These are phyloP conservation scores for Chelonus insularis DNA, from an alignment of 1,140 invertebrate genomes.

Conservation along the genomic window DNA sequence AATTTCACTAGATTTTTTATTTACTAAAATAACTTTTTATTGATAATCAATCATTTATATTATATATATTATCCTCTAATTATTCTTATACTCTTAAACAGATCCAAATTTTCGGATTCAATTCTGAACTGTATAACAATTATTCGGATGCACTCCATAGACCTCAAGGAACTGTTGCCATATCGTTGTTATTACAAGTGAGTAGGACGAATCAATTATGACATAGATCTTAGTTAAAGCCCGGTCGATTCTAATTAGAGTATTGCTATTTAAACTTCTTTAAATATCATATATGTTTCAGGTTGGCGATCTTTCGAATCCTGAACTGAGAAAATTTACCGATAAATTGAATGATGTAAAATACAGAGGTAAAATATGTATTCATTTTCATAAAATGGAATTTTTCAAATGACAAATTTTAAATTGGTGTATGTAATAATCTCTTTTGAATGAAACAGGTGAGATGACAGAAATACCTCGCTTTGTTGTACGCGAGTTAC, in stretches of 20 bases:
- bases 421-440: too few species aligned
- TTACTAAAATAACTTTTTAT: too few species aligned
- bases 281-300: too few species aligned
- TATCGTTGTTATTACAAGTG: constrained; percentile 87
- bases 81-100: constrained; percentile 62
- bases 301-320: constrained; percentile 78
- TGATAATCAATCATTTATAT: not conserved
- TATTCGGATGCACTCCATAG: constrained; percentile 85
- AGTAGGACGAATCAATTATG: too few species aligned
- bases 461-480: constrained; percentile 80
- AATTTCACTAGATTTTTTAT: too few species aligned
- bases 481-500: constrained; percentile 78
- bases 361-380: constrained; percentile 72
- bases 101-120: constrained; percentile 94
- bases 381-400: not conserved
- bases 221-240: too few species aligned
- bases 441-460: constrained; percentile 63
- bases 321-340: constrained; percentile 82
- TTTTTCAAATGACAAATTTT: too few species aligned
- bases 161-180: constrained; percentile 86
- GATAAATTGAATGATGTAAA: constrained; percentile 86
- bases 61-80: not conserved
- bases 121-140: constrained; percentile 90
- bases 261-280: too few species aligned
- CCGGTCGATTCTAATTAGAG: too few species aligned